Evolutionary conservation across 2,888 invertebrate species (phyloP).

Genomic region (Cerceris ruficornis): DNA sequence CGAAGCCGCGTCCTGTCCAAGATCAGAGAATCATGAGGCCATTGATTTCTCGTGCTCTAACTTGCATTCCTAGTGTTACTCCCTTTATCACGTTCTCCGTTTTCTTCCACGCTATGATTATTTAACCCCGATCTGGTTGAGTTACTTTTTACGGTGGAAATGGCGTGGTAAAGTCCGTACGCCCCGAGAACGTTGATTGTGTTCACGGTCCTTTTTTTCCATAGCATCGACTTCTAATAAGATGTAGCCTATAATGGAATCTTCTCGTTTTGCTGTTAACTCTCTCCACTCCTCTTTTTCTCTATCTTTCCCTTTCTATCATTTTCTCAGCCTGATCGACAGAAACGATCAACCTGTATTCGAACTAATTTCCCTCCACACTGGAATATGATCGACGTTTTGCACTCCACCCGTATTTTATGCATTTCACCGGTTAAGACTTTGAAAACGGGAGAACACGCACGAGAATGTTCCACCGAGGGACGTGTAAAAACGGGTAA

Average conservation of each 20-base stretch:
- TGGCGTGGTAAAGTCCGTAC: not conserved
- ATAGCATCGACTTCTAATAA: slow-evolving; percentile 29
- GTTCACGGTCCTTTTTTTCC: slow-evolving; percentile 27
- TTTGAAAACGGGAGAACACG: too few species aligned
- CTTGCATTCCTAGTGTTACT: slow-evolving; percentile 33
- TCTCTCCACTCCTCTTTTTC: too few species aligned
- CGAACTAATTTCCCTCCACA: not conserved
- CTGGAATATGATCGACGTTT: too few species aligned
- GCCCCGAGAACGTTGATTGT: slow-evolving; percentile 33
- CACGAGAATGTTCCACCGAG: too few species aligned
- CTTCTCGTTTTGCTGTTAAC: not conserved
- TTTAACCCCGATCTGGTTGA: slow-evolving; percentile 42
- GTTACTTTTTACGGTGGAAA: slow-evolving; percentile 29
- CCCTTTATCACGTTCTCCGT: slow-evolving; percentile 29
- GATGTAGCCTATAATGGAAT: slow-evolving; percentile 11
- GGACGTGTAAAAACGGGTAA: not conserved
- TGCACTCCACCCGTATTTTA: too few species aligned
- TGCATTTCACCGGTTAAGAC: too few species aligned
- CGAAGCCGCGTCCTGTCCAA: slow-evolving; percentile 25
- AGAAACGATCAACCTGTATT: not conserved
- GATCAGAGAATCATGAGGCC: slow-evolving; percentile 26
- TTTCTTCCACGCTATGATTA: slow-evolving; percentile 26
- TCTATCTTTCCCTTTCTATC: too few species aligned
- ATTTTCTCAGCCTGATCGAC: not conserved
- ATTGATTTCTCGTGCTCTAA: slow-evolving; percentile 42